Evolutionary conservation across 2,888 invertebrate species (phyloP).

Genomic region (Scaptomyza parva): DNA sequence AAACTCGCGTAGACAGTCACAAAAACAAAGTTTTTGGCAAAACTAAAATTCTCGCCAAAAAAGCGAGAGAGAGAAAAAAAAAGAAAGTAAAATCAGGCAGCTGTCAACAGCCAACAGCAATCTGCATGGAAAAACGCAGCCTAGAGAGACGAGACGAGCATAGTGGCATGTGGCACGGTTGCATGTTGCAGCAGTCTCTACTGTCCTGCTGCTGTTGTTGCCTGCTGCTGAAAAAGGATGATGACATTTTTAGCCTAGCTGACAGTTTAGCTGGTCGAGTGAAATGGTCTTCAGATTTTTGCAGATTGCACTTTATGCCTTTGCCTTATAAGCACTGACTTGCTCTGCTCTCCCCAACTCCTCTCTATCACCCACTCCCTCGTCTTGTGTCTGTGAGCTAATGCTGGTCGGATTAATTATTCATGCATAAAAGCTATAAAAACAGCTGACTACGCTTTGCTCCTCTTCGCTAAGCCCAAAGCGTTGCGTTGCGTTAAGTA

Average conservation of each 20-base stretch:
- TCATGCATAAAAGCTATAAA: slow-evolving; percentile 54
- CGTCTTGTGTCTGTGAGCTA: slow-evolving; percentile 9
- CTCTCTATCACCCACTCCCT: too few relatives aligned
- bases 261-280: slow-evolving; percentile 16
- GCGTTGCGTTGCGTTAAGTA: slow-evolving; percentile 47
- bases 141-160: neutral
- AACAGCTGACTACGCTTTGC: slow-evolving; percentile 62
- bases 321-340: slow-evolving; percentile 26
- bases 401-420: slow-evolving; percentile 65
- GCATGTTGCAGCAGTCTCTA: neutral
- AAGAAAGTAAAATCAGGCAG: slow-evolving; percentile 47
- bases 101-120: slow-evolving; percentile 72
- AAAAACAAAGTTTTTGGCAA: slow-evolving; percentile 37
- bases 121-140: slow-evolving; percentile 51
- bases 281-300: slow-evolving; percentile 20
- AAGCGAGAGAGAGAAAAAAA: slow-evolving; percentile 33
- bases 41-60: slow-evolving; percentile 24
- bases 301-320: slow-evolving; percentile 14
- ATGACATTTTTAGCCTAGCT: slow-evolving; percentile 48
- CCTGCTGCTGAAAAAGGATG: too few relatives aligned
- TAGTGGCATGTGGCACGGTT: slow-evolving; percentile 5
- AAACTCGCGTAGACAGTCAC: slow-evolving; percentile 41
- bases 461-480: slow-evolving; percentile 25
- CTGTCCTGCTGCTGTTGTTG: too few relatives aligned
- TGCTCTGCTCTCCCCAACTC: neutral